These are phyloP conservation scores for Platichthys flesus DNA, from an alignment of 2,113 vertebrate genomes.

Conservation along the genomic window DNA sequence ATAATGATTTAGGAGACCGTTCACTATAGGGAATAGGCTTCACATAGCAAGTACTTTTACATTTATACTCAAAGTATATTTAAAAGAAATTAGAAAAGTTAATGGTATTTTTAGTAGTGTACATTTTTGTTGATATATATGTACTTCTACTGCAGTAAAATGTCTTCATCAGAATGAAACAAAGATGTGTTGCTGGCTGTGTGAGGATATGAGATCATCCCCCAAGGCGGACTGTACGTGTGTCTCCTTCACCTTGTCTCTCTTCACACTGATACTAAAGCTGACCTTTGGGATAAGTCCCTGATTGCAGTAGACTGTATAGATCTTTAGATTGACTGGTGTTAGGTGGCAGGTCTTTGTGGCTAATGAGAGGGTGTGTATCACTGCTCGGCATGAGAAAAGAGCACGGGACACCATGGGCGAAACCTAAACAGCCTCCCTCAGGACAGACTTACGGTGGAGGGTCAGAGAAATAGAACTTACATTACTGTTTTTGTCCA, in stretches of 20 bases:
- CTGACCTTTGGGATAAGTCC: constrained; percentile 53
- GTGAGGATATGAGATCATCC: neutral
- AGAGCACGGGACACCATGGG: constrained; percentile 43
- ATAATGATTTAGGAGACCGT: neutral
- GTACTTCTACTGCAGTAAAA: too few relatives aligned
- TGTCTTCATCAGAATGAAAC: neutral
- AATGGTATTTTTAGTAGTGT: too few relatives aligned
- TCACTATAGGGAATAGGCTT: too few relatives aligned
- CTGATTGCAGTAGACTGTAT: constrained; percentile 33
- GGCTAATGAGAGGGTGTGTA: constrained; percentile 31
- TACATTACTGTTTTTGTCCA: neutral
- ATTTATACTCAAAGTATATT: neutral
- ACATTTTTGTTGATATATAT: too few relatives aligned
- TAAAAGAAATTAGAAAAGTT: too few relatives aligned
- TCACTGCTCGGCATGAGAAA: constrained; percentile 22
- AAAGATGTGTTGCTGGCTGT: neutral
- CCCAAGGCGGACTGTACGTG: neutral
- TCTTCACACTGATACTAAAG: constrained; percentile 20
- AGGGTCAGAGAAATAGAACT: constrained; percentile 5
- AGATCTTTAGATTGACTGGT: constrained; percentile 41
- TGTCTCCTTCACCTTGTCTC: constrained; percentile 24
- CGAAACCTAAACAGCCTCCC: constrained; percentile 36
- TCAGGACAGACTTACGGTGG: constrained; percentile 9
- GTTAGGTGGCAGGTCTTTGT: constrained; percentile 31
- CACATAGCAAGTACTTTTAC: neutral